Base-by-base conservation (phyloP, 2,797 vertebrate genomes). In the Microchirus variegatus region DNA sequence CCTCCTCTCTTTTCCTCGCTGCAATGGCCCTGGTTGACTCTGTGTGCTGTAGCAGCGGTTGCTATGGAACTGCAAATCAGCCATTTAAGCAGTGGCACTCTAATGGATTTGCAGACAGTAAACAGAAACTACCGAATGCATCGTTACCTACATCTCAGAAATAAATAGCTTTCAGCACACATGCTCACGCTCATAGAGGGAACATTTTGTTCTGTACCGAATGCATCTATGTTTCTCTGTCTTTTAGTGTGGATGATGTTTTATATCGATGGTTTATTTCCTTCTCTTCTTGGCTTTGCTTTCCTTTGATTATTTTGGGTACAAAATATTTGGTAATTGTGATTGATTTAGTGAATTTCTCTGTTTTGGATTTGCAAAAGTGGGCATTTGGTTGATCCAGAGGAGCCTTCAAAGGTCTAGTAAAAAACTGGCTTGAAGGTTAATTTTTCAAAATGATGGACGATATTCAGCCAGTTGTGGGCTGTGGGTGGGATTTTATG, bases 51-150 rank as follows among this genome's bases (percentile, higher is more conserved):
- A 55, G 63, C 67, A 5, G 31, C 50, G 81, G 91, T 92, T 92
- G 87, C 91, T 82, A 92, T 92, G 91, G 87, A 84, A 68, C 81
- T 78, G 81, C 71, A 86, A 87, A 88, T 89, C 87, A 84, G 75
- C 77, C 83, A 70, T 88, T 82, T 83, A 85, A 80, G 83, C 88
- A 53, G 75, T 22, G 55, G 75, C 82, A 66, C 74, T 57, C 78
- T 89, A 88, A 90, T 90, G 86, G 85, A 78, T 87, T 75, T 80
- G 77, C 77, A 86, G 85, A 87, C 78, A 55, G 89, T 87, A 87
- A 90, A 91, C 88, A 88, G 79, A 83, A 82, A 80, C 69, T 79
- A 58, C 65, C 55, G 71, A 69, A 71, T 54, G 58, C 63, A 67
- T 69, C 62, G 61, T 78, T 82, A 61, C 79, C 64, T 82, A 53